Base-by-base conservation (phyloP, 2,888 invertebrate species). In the Noctua janthe region DNA sequence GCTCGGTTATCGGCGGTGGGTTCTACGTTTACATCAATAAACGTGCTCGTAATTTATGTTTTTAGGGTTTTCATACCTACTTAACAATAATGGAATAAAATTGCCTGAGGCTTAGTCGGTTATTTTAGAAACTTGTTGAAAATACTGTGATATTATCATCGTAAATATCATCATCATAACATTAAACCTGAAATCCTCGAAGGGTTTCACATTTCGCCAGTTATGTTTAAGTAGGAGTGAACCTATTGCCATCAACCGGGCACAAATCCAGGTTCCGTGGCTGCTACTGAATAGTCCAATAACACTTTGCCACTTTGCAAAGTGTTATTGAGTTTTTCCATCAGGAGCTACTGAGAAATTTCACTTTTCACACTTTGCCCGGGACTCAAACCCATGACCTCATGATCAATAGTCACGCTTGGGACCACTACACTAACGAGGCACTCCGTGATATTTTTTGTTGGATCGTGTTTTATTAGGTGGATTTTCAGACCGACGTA, bases 1-100 rank as follows among this genome's bases (percentile, higher is more conserved):
- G 20, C 17, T 67, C 13, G n/a, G 82, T 39, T 74, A 81, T 74
- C 81, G 29, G 39, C 23, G 23, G 72, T 69, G 39, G 39, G 80
- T 80, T 62, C 13, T 7, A 2, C 59, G 29, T 54, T 62, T 54
- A 71, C 23, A 80, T 54, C 54, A 23, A 54, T 56, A 81, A 84
- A 79, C 29, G 20, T 66, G 49, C 15, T 71, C 5, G 47, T 64
- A 51, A 66, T 59, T 47, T 47, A 71, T 67, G 43, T 82, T 67
- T 71, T 66, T 71, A n/a, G 56, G 54, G 43, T 29, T 7, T 70
- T 23, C n/a, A 64, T 56, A 35, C 11, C n/a, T n/a, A 64, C 2
- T 6, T 20, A 39, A n/a, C 15, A 71, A 35, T 66, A 13, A 15
- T 62, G 15, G 39, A 62, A 76, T 56, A 23, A 59, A 59, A 59